Conservation (phyloP, 2,113 vertebrate species). For the Ptychochromis oligacanthus region DNA sequence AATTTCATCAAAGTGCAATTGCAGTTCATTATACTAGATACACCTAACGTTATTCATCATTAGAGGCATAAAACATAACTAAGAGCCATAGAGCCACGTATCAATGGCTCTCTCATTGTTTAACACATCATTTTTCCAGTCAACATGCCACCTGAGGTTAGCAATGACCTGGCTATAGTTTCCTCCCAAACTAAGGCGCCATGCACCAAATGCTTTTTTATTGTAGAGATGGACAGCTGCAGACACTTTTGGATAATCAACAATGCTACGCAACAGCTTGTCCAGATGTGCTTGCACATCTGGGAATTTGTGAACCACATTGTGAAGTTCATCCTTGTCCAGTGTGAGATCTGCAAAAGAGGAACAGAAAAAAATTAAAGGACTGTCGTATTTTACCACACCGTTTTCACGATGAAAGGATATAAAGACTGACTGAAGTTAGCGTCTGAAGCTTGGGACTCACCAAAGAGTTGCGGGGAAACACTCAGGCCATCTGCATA, state of each 20-base stretch:
- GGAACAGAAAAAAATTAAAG: neutral
- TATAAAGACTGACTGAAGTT: neutral
- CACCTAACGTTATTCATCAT: neutral
- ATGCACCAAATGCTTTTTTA: conserved; percentile 85
- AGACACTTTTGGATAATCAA: conserved; percentile 90
- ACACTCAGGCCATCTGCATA: conserved; percentile 87
- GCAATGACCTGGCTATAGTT: conserved; percentile 89
- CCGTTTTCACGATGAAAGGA: neutral
- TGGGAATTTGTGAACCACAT: conserved; percentile 84
- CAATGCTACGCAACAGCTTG: conserved; percentile 80
- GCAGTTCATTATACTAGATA: conserved; percentile 8
- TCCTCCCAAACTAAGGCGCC: conserved; percentile 84
- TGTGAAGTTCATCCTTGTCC: conserved; percentile 90
- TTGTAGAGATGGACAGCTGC: conserved; percentile 87
- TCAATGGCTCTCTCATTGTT: conserved; percentile 85
- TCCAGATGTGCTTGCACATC: conserved; percentile 80
- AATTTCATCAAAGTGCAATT: conserved; percentile 3
- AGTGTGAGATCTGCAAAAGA: conserved; percentile 84
- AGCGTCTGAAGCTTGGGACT: conserved; percentile 17
- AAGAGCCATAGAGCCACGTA: conserved; percentile 78
- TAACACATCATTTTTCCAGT: conserved; percentile 86
- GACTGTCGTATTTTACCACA: neutral
- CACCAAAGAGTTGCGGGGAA: conserved; percentile 91
- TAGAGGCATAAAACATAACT: conserved; percentile 2
- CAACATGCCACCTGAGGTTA: conserved; percentile 92